Conservation (phyloP, 2,888 invertebrate genomes). For the Andricus quercusramuli region DNA sequence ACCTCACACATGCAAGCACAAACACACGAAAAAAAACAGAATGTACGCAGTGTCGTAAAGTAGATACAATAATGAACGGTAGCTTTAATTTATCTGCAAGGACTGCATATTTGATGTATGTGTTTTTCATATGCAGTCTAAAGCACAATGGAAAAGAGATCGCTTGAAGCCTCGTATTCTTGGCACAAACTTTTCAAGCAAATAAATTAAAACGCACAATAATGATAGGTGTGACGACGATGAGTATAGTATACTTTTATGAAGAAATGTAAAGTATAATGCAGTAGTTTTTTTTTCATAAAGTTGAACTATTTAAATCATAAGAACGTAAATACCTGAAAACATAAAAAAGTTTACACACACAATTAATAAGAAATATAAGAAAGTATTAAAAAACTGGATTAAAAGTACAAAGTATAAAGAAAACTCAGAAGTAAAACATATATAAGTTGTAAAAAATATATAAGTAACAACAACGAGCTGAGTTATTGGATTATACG, state of each 20-base stretch:
- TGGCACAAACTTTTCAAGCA: slow-evolving; percentile 64
- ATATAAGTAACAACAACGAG: slow-evolving; percentile 8
- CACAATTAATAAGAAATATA: slow-evolving; percentile 61
- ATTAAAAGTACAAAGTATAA: slow-evolving; percentile 10
- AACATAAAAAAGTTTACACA: slow-evolving; percentile 75
- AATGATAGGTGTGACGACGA: slow-evolving; percentile 60
- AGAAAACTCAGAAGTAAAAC: slow-evolving; percentile 13
- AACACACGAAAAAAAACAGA: slow-evolving; percentile 71
- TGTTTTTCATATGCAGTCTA: slow-evolving; percentile 66
- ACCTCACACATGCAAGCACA: slow-evolving; percentile 78
- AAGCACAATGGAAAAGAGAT: slow-evolving; percentile 63
- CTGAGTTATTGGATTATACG: not conserved
- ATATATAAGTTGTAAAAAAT: slow-evolving; percentile 7
- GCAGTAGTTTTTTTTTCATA: slow-evolving; percentile 30
- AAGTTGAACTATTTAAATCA: slow-evolving; percentile 34
- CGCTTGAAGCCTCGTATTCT: slow-evolving; percentile 62
- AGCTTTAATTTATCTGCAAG: slow-evolving; percentile 74
- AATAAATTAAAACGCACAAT: slow-evolving; percentile 74
- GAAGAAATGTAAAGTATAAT: slow-evolving; percentile 68
- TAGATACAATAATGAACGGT: slow-evolving; percentile 64
- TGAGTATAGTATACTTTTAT: slow-evolving; percentile 45
- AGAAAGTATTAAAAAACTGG: slow-evolving; percentile 32
- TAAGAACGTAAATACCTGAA: slow-evolving; percentile 51
- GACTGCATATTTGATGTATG: slow-evolving; percentile 66
- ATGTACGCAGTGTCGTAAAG: slow-evolving; percentile 65